Evolutionary conservation across 2,888 invertebrate genomes (phyloP), one percentile per base, ranked within the genome.

Genomic region (Drosophila birchii): DNA sequence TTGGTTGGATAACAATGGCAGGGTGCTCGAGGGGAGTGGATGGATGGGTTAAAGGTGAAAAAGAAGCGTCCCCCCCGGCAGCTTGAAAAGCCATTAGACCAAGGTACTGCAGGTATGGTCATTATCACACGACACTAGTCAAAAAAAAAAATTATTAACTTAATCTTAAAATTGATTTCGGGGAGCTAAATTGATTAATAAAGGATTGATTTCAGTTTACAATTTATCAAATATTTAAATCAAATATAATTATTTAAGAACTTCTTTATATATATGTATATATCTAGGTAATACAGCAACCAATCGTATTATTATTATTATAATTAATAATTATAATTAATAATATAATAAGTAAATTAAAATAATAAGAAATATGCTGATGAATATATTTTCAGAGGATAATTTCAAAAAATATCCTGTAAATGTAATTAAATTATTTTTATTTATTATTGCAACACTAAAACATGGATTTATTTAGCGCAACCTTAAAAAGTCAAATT

Each of bases 71-170:
- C 9, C 16, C 16, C 2, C 16, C 12, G 64, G 64, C n/a, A 41
- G 49, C 47, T 63, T 16, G 34, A 43, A 36, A 64, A 51, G 20
- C 66, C 64, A 66, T 66, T 64, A 64, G 20, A 51, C 9, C 49
- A 14, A n/a, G n/a, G n/a, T n/a, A 64, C 41, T 64, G 66, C 64
- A 66, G 64, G 63, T 64, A 64, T 49, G 34, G 51, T 36, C 66
- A 51, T 51, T 66, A 66, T 12, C 59, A 36, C 18, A 34, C 16
- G 23, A 38, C 64, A 64, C 64, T 64, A 1, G 1, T 6, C n/a
- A n/a, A n/a, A 43, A 23, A 18, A 26, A 45, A 26, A 26, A 45
- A 26, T 2, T 9, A 5, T 11, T 5, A 1, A 26, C 1, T 1
- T 5, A 29, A n/a, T 45, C 2, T 8, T 23, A 5, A 44, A 14